Base-by-base conservation (phyloP, 2,797 vertebrate genomes). In the Cryptoblepharus egeriae region DNA sequence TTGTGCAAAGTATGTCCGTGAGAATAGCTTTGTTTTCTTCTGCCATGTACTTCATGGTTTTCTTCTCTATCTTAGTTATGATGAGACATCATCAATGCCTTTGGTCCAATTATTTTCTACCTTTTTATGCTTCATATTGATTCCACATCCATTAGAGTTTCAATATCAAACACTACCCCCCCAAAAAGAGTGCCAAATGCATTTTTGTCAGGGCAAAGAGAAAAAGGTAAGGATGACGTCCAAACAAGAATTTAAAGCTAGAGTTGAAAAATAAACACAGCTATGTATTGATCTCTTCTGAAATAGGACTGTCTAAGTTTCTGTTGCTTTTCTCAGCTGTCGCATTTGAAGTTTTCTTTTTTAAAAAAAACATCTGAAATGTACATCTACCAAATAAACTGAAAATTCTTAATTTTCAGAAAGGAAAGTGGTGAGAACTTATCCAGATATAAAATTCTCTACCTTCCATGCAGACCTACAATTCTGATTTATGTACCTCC, bases 21-120 rank as follows among this genome's bases (percentile, higher is more conserved):
- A 74, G 42, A 70, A 16, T 1, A 77, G 9, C 8, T 52, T 52
- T 87, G 24, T 74, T 1, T 42, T 74, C 81, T 69, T 75, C 7
- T n/a, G 5, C 37, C 76, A 61, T 15, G 10, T 52, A 52, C 18
- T 24, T 45, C 1, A 12, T 60, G 20, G 35, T 71, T 81, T 39
- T 28, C 63, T 79, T 69, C 77, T 74, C 74, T 75, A 83, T 75
- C 73, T 75, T 52, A 77, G 4, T 26, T 39, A 63, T n/a, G 49
- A 63, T n/a, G 49, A 26, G 37, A 83, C 74, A 85, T 77, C 65
- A 85, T 88, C 86, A 20, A 0, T 57, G 28, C 20, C 82, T 63
- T 60, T 26, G 82, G 11, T 42, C 32, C 15, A 70, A 57, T 57
- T 81, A 58, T 35, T 57, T 16, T 57, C 13, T 67, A 26, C 30